Conservation (phyloP, 30 jellyfish, hydroid and myxozoan genomes). For the Calvadosia cruxmelitensis region DNA sequence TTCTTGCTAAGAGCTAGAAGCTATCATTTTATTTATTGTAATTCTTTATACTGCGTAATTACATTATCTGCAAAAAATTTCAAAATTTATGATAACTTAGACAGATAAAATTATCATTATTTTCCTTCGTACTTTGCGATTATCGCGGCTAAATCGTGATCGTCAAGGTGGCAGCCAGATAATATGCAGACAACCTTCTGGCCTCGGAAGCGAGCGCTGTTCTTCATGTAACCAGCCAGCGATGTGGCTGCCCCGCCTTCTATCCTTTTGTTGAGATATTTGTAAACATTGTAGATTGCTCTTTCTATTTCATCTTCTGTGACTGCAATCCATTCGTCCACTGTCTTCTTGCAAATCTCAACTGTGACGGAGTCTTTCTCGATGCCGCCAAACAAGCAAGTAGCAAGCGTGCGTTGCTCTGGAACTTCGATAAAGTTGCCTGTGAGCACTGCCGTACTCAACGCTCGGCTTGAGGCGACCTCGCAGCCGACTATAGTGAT, state of each 20-base stretch:
- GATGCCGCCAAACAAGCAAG: not conserved
- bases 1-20: no score
- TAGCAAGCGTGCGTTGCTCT: not conserved
- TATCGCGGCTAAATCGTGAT: conserved; percentile 13
- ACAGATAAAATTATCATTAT: no score
- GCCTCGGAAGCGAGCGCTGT: conserved; percentile 22
- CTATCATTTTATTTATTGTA: no score
- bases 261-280: conserved; percentile 48
- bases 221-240: conserved; percentile 48
- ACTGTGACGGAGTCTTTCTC: conserved; percentile 20
- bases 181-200: conserved; percentile 52
- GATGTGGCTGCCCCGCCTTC: conserved; percentile 87
- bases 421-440: not conserved
- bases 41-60: no score
- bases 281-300: conserved; percentile 53
- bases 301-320: conserved; percentile 74
- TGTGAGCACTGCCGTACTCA: not conserved
- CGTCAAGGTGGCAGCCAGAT: conserved; percentile 68
- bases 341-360: conserved; percentile 47
- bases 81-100: no score
- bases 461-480: not conserved
- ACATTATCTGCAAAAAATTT: no score
- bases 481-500: conserved; percentile 16
- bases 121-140: conserved; percentile 13
- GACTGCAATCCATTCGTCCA: conserved; percentile 81